Conservation (phyloP, 1,140 invertebrate species). For the Coptotermes formosanus region DNA sequence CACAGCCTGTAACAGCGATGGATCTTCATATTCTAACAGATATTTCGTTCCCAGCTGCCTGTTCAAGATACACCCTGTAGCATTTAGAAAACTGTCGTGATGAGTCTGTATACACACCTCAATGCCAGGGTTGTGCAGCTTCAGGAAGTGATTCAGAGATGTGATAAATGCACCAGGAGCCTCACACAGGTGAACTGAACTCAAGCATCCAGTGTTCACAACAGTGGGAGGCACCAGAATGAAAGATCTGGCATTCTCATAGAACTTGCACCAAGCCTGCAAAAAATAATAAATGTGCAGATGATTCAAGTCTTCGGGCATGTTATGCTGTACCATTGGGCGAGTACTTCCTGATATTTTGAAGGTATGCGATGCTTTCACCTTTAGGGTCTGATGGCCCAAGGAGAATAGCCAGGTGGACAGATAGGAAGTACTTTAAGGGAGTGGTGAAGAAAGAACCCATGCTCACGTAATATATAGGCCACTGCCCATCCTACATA, state of each 20-base stretch:
- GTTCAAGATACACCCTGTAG: background rate
- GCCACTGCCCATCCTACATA: no score
- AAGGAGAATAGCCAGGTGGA: no score
- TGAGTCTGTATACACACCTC: conserved; percentile 48
- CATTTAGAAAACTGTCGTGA: background rate
- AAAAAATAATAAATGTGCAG: no score
- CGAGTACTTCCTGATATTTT: no score
- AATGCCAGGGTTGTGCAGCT: conserved; percentile 53
- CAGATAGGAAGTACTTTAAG: no score
- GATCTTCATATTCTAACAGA: conserved; percentile 23
- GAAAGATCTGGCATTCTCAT: conserved; percentile 74
- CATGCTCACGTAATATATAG: no score
- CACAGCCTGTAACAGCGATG: conserved; percentile 8
- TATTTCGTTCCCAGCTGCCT: background rate
- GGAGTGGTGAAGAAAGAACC: no score
- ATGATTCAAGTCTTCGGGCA: no score
- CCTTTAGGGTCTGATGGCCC: no score
- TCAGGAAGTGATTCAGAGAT: conserved; percentile 83
- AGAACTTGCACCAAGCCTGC: conserved; percentile 88
- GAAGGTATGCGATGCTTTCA: no score
- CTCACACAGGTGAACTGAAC: conserved; percentile 86
- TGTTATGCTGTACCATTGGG: no score
- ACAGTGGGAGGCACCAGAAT: conserved; percentile 55
- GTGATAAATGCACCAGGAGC: conserved; percentile 92
- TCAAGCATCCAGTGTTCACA: conserved; percentile 52